Base-by-base conservation (phyloP, 1,140 invertebrate species). In the Drosophila subobscura region DNA sequence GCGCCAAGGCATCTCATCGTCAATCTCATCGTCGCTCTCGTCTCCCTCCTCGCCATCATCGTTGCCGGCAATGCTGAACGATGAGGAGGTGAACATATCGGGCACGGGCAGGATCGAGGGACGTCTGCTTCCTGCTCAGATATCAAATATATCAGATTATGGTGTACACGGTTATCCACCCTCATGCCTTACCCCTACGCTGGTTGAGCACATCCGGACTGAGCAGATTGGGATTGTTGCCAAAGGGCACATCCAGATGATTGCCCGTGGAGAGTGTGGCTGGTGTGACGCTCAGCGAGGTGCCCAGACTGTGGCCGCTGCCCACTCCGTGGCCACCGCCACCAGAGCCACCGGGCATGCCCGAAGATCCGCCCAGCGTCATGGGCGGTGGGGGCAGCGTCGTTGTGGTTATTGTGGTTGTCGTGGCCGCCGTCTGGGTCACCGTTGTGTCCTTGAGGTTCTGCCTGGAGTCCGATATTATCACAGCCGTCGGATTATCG, bases 81-180 rank as follows among this genome's bases (percentile, higher is more conserved):
- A 95, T 37, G 94, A 95, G 58, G 95, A 95, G 5, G 95, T 96
- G 72, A 97, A 94, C 95, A 97, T 97, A 85, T 97, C 97, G 1
- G 96, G 96, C 2, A 97, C 97, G 12, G 97, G 96, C 45, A 97
- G 92, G 58, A 97, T 97, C 61, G 96, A 97, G 1, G 96, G 96
- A 64, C 96, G 92, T 77, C 97, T 93, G 75, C 96, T 97, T n/a
- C 96, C 95, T 96, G 77, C 14, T 20, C 37, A 25, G 1, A 22
- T 16, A 27, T 20, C 2, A 53, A 16, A 20, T 8, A 45, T 16
- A 25, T 4, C 4, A 54, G 10, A 7, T 14, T 10, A 10, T 50
- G 25, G 4, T 29, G 52, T 23, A 1, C 14, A 37, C 23, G 16
- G n/a, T 41, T 49, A 10, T 8, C 8, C 29, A 10, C 3, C 8